Evolutionary conservation across 2,113 vertebrate species (phyloP).

Genomic region (Carollia perspicillata): DNA sequence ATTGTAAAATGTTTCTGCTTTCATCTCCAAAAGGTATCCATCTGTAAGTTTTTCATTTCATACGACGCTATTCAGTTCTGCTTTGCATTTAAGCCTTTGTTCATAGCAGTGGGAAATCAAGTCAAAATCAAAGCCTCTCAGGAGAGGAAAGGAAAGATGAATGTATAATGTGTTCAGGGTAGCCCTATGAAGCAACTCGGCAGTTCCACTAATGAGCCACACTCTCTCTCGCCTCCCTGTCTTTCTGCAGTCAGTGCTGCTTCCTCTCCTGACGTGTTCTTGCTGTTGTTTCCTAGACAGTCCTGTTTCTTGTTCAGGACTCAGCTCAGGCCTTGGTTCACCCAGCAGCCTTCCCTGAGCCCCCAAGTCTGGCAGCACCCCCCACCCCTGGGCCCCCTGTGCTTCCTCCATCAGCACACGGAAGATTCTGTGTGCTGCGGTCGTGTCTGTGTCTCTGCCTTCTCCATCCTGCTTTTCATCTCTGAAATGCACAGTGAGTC

Average conservation of each 20-base stretch:
- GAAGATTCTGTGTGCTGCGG: neutral
- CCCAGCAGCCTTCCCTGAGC: neutral
- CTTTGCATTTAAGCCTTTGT: slow-evolving; percentile 59
- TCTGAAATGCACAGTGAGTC: neutral
- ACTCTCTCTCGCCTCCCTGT: neutral
- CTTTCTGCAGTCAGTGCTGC: neutral
- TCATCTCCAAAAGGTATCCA: slow-evolving; percentile 55
- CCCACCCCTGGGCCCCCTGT: neutral
- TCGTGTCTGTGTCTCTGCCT: neutral
- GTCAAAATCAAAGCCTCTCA: slow-evolving; percentile 51
- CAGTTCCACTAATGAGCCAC: slow-evolving; percentile 16
- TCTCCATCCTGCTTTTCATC: neutral
- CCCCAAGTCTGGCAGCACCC: neutral
- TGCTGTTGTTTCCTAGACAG: neutral
- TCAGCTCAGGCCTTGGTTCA: neutral
- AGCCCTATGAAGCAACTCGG: neutral
- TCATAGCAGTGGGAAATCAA: slow-evolving; percentile 48
- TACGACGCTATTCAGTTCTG: slow-evolving; percentile 55
- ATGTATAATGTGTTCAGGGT: neutral
- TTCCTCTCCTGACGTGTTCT: neutral
- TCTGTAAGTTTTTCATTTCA: slow-evolving; percentile 46
- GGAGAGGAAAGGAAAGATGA: neutral
- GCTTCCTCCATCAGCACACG: neutral
- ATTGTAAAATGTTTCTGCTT: slow-evolving; percentile 54
- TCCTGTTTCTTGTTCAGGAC: neutral